These are phyloP conservation scores for Leucopternis melanops DNA, from an alignment of 2,113 vertebrate genomes.

Conservation along the genomic window DNA sequence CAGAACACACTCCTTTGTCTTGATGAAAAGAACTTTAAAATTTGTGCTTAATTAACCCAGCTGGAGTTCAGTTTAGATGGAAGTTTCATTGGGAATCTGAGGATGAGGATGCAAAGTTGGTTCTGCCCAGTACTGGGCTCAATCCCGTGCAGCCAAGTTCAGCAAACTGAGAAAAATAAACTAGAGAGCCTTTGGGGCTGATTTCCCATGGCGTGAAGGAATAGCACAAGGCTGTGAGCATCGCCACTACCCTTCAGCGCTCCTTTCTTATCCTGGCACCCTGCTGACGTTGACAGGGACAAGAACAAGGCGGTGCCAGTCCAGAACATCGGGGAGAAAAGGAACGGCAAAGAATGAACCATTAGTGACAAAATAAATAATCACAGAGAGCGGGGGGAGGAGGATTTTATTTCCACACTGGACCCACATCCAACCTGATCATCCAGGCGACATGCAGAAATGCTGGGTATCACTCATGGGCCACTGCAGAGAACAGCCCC, in stretches of 20 bases:
- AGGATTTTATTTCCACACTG: not conserved
- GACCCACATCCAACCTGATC: not conserved
- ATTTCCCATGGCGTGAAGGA: not conserved
- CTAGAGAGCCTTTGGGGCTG: no score
- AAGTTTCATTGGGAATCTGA: not conserved
- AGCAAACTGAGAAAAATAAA: not conserved
- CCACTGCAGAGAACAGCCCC: not conserved
- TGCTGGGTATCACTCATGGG: not conserved
- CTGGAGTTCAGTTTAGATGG: not conserved
- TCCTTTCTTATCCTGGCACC: not conserved
- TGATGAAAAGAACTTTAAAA: not conserved
- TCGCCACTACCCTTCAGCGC: not conserved
- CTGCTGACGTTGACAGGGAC: fast-evolving
- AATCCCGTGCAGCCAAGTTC: fast-evolving
- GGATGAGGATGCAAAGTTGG: not conserved
- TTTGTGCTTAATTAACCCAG: not conserved
- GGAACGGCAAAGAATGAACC: fast-evolving
- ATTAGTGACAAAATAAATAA: not conserved
- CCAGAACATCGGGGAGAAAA: not conserved
- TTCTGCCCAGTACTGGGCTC: not conserved
- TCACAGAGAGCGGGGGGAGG: no score
- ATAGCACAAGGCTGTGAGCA: not conserved
- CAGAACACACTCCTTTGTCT: not conserved
- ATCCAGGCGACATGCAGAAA: not conserved
- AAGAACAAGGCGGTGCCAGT: fast-evolving